A percentile compares a stretch with the other conserved stretches of the same genome.
Conservation (phyloP, 2,888 invertebrate species). For the Orchestes rusci region DNA sequence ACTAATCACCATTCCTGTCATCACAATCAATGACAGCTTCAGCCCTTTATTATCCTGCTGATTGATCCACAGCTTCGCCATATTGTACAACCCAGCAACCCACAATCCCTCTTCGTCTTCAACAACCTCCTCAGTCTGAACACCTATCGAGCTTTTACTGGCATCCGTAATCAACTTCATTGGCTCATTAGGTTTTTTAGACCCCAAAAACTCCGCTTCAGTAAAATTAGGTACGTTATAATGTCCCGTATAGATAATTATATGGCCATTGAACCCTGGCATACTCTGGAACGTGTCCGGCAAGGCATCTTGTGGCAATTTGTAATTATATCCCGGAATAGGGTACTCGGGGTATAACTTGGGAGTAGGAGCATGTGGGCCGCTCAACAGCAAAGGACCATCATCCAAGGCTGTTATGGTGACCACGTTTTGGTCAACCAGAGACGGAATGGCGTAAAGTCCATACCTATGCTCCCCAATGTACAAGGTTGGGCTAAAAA, state of each 20-base stretch:
- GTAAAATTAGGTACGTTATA: slow-evolving; percentile 61
- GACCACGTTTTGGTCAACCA: slow-evolving; percentile 85
- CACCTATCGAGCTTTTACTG: slow-evolving; percentile 14
- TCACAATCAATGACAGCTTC: slow-evolving; percentile 60
- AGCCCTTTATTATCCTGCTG: slow-evolving; percentile 71
- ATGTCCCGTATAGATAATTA: slow-evolving; percentile 53
- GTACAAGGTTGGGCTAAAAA: slow-evolving; percentile 81
- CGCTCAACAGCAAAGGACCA: slow-evolving; percentile 65
- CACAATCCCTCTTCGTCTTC: not conserved
- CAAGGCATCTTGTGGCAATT: slow-evolving; percentile 31
- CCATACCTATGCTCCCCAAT: slow-evolving; percentile 85
- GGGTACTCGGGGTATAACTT: slow-evolving; percentile 35
- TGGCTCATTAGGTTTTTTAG: slow-evolving; percentile 25
- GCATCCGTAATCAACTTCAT: slow-evolving; percentile 36
- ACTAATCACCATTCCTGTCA: slow-evolving; percentile 60
- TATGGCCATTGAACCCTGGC: slow-evolving; percentile 32
- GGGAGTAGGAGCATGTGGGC: slow-evolving; percentile 48
- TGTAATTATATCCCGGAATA: slow-evolving; percentile 39
- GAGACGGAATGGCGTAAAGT: slow-evolving; percentile 84
- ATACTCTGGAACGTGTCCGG: slow-evolving; percentile 38
- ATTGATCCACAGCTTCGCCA: slow-evolving; percentile 55
- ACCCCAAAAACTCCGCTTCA: slow-evolving; percentile 37
- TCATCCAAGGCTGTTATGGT: slow-evolving; percentile 68
- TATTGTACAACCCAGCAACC: slow-evolving; percentile 18
- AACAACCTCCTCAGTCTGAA: slow-evolving; percentile 11